phyloP scores from a whole-genome alignment of 23 tunicate genomes.

The Phallusia fumigata region DNA sequence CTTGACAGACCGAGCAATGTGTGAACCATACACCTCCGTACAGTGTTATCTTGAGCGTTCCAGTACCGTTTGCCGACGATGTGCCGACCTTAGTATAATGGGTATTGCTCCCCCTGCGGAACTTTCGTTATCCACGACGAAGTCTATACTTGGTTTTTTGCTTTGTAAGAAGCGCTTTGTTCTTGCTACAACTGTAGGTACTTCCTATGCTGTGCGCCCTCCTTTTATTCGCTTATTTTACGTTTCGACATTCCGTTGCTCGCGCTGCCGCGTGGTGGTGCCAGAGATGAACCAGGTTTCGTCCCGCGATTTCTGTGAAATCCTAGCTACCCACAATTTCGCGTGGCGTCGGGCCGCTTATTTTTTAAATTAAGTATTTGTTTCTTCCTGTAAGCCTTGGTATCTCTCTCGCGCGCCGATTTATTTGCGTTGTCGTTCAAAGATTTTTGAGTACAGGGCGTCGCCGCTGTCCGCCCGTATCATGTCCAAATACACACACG shows the following conservation, averaged over 20 bases:
- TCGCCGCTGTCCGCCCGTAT: background rate
- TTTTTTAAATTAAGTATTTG: slow-evolving; percentile 1
- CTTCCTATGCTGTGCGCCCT: background rate
- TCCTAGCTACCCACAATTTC: background rate
- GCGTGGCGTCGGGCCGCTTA: background rate
- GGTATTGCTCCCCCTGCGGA: background rate
- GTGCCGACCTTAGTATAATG: background rate
- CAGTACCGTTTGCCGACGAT: background rate
- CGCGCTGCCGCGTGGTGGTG: slow-evolving; percentile 2
- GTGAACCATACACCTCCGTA: background rate
- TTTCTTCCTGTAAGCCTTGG: background rate
- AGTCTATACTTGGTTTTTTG: background rate
- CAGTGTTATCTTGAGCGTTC: background rate
- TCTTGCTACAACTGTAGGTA: background rate
- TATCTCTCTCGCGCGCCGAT: background rate
- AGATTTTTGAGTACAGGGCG: no score
- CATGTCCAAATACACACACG: background rate
- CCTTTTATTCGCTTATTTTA: background rate
- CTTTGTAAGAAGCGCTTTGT: slow-evolving; percentile 1
- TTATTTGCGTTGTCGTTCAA: slow-evolving; percentile 1
- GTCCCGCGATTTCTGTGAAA: slow-evolving; percentile 6
- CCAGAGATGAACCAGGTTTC: background rate
- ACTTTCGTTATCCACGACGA: no score
- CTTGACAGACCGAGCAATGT: no score
- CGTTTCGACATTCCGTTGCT: background rate